These are phyloP conservation scores for Cyprinodon diabolis DNA, from an alignment of 2,797 vertebrate genomes.

Conservation along the genomic window DNA sequence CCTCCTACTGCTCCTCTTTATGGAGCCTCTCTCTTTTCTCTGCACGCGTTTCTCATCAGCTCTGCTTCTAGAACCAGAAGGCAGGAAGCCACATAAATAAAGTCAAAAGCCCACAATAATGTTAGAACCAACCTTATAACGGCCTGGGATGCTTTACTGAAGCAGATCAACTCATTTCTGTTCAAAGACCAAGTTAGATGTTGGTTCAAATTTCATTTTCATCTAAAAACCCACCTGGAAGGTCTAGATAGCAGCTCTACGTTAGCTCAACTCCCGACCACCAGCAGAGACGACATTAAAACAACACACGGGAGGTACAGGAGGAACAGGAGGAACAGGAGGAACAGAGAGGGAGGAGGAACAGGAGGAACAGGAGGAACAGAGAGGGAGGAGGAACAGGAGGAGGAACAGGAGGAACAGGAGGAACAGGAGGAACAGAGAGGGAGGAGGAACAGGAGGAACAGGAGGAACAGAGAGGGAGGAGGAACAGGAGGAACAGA, in stretches of 20 bases:
- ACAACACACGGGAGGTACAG: conserved; percentile 60
- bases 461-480: no score
- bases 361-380: conserved; percentile 38
- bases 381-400: no score
- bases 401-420: no score
- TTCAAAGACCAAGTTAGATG: conserved; percentile 30
- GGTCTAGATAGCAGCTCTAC: conserved; percentile 49
- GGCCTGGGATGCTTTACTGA: conserved; percentile 17
- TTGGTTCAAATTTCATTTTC: neutral
- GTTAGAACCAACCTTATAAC: conserved; percentile 47
- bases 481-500: no score
- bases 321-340: no score
- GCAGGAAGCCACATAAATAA: conserved; percentile 43
- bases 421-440: no score
- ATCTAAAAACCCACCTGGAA: conserved; percentile 44
- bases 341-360: conserved; percentile 67
- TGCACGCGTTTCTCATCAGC: no score
- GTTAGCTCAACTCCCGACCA: conserved; percentile 36
- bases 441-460: no score
- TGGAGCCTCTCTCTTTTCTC: no score
- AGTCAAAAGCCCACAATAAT: conserved; percentile 57
- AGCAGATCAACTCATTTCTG: conserved; percentile 35
- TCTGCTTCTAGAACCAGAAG: conserved; percentile 12
- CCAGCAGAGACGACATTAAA: conserved; percentile 45
- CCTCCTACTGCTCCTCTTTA: no score